Percentiles rank a stretch among this genome's conserved stretches.
These are phyloP conservation scores for Perca fluviatilis DNA, from an alignment of 2,113 vertebrate species.

Conservation along the genomic window DNA sequence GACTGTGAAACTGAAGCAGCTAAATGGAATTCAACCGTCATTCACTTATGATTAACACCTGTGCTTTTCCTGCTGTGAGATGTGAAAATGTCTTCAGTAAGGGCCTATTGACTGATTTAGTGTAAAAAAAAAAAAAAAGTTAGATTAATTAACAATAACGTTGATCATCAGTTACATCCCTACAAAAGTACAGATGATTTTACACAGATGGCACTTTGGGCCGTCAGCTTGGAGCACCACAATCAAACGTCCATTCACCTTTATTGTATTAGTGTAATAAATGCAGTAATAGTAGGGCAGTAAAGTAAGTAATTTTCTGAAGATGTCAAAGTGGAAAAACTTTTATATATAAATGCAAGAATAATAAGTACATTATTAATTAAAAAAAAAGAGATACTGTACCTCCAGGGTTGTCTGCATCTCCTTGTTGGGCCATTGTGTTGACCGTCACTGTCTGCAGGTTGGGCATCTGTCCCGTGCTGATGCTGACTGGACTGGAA, in stretches of 20 bases:
- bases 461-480: conserved; percentile 95
- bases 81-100: neutral
- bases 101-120: neutral
- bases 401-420: conserved; percentile 92
- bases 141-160: neutral
- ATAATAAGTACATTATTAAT: neutral
- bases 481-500: conserved; percentile 91
- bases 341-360: neutral
- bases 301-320: neutral
- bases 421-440: conserved; percentile 93
- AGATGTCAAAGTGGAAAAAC: neutral
- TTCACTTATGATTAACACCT: neutral
- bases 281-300: neutral
- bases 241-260: neutral
- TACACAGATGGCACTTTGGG: neutral
- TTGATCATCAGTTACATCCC: neutral
- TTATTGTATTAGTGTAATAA: conserved; percentile 22
- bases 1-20: conserved; percentile 8
- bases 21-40: conserved; percentile 14
- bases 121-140: neutral
- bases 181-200: neutral
- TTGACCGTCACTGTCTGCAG: conserved; percentile 98
- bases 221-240: neutral
- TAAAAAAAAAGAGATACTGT: conserved; percentile 47
- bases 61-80: neutral